These are phyloP conservation scores for Pogonophryne albipinna DNA, from an alignment of 2,797 vertebrate species.

Conservation along the genomic window DNA sequence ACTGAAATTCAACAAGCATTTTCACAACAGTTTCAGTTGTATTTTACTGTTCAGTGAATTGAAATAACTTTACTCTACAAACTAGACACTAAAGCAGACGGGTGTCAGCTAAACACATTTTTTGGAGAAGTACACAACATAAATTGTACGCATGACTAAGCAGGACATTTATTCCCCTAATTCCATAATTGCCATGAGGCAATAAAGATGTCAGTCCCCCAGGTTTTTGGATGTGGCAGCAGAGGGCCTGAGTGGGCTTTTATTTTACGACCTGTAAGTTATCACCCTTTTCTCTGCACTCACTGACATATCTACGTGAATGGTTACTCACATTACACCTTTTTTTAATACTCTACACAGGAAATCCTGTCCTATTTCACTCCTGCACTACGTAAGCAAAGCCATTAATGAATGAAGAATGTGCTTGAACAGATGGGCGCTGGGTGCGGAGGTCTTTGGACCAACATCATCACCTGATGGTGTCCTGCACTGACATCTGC, in stretches of 20 bases:
- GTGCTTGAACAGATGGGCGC: constrained; percentile 49
- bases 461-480: constrained; percentile 41
- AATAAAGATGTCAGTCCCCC: constrained; percentile 55
- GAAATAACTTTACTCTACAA: constrained; percentile 28
- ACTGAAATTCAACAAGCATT: constrained; percentile 35
- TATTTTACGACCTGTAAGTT: constrained; percentile 49
- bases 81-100: constrained; percentile 30
- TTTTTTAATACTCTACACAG: constrained; percentile 2
- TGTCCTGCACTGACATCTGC: background rate
- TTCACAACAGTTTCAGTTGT: constrained; percentile 17
- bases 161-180: constrained; percentile 59
- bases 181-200: constrained; percentile 62
- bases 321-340: constrained; percentile 34
- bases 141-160: constrained; percentile 45
- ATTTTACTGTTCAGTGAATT: constrained; percentile 43
- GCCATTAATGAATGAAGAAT: constrained; percentile 37
- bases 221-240: constrained; percentile 24
- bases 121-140: constrained; percentile 30
- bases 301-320: constrained; percentile 41
- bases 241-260: constrained; percentile 14
- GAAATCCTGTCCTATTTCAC: constrained; percentile 45
- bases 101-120: constrained; percentile 29
- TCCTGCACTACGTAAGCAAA: constrained; percentile 16
- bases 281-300: constrained; percentile 36
- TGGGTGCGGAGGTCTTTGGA: constrained; percentile 36